Percentiles rank a stretch among this genome's conserved stretches.
phyloP scores from a whole-genome alignment of 2,113 vertebrate genomes.

The Nestor notabilis region DNA sequence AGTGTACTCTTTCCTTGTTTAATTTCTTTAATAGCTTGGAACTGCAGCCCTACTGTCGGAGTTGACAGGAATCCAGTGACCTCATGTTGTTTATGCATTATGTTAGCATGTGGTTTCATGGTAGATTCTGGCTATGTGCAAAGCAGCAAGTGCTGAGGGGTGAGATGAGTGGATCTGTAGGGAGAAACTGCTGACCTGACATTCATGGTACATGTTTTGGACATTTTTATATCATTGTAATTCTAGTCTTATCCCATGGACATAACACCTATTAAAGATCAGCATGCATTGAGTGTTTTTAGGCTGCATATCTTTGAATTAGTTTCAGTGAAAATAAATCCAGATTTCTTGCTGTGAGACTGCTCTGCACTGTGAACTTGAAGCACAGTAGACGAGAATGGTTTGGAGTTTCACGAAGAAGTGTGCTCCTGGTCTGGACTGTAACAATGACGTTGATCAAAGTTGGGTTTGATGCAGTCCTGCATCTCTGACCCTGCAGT shows the following conservation, averaged over 20 bases:
- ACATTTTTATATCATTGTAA: background rate
- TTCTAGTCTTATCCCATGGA: background rate
- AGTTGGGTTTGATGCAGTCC: background rate
- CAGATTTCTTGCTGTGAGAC: background rate
- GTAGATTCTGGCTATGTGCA: background rate
- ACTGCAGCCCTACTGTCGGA: background rate
- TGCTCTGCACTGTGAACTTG: background rate
- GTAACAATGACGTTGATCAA: background rate
- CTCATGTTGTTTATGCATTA: rapidly evolving
- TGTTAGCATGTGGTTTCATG: background rate
- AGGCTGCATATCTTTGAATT: background rate
- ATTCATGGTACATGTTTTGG: background rate
- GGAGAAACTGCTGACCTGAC: background rate
- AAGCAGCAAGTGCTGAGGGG: background rate
- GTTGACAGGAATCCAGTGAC: background rate
- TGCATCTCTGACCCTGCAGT: background rate
- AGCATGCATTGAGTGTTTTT: background rate
- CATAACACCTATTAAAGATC: background rate
- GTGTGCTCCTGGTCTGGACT: background rate
- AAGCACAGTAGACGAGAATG: background rate
- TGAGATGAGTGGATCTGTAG: background rate
- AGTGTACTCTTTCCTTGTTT: background rate
- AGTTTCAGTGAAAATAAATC: background rate
- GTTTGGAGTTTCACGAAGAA: background rate
- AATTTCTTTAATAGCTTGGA: background rate